Evolutionary conservation across 2,888 invertebrate species (phyloP).

Genomic region (Pogonocherus hispidulus): DNA sequence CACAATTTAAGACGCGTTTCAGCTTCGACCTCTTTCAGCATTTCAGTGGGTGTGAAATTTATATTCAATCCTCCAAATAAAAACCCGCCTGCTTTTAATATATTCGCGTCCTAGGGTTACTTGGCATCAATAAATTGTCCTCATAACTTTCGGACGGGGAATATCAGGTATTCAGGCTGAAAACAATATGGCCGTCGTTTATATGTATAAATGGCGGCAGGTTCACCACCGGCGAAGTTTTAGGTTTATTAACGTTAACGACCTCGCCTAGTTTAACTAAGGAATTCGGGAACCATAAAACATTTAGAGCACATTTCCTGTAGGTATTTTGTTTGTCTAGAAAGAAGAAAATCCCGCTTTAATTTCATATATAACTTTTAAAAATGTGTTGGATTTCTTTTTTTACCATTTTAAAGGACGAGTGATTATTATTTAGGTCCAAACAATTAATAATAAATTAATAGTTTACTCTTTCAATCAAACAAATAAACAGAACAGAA

Average conservation of each 20-base stretch:
- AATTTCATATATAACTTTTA: too few relatives aligned
- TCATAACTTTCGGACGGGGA: constrained; percentile 6
- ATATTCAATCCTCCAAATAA: constrained; percentile 48
- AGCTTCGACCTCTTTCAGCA: constrained; percentile 45
- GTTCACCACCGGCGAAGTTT: background rate
- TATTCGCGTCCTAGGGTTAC: constrained; percentile 24
- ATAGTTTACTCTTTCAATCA: too few relatives aligned
- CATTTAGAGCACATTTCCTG: too few relatives aligned
- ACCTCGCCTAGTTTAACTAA: background rate
- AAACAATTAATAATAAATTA: too few relatives aligned
- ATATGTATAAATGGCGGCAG: constrained; percentile 8
- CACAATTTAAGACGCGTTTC: constrained; percentile 46
- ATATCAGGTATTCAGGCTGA: background rate
- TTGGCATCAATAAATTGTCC: constrained; percentile 18
- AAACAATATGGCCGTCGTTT: constrained; percentile 5
- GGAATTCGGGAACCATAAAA: background rate
- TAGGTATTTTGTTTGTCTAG: too few relatives aligned
- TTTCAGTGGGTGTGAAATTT: constrained; percentile 47
- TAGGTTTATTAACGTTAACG: background rate
- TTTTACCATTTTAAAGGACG: too few relatives aligned
- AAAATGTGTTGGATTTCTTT: too few relatives aligned
- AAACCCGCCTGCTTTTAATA: constrained; percentile 44
- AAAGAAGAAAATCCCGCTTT: too few relatives aligned
- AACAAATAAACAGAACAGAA: too few relatives aligned
- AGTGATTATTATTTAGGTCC: too few relatives aligned